Conservation (phyloP, 1,140 invertebrate genomes). For the Zaprionus vittiger region DNA sequence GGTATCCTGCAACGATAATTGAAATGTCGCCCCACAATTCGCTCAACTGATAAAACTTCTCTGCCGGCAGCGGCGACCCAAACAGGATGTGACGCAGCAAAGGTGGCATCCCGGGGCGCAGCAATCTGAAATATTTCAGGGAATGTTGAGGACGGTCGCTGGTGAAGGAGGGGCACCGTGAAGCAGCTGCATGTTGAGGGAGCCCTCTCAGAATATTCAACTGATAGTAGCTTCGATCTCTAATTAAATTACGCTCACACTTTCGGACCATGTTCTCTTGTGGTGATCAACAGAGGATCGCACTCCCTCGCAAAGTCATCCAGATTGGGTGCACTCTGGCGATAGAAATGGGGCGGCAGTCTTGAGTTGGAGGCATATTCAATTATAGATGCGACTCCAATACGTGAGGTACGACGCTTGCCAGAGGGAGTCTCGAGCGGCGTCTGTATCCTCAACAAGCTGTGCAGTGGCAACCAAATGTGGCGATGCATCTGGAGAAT, state of each 20-base stretch:
- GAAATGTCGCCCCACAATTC: conserved; percentile 42
- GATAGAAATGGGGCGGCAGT: conserved; percentile 43
- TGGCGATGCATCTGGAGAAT: conserved; percentile 42
- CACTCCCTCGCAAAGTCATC: conserved; percentile 37
- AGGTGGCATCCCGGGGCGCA: background rate
- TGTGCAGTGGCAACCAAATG: conserved; percentile 45
- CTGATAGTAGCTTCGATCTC: conserved; percentile 16
- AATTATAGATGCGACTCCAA: background rate
- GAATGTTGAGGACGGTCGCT: background rate
- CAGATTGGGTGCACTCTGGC: conserved; percentile 45
- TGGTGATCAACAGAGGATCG: conserved; percentile 60
- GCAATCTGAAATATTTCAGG: background rate
- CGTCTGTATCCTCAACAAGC: background rate
- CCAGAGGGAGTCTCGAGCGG: background rate
- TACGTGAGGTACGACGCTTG: background rate
- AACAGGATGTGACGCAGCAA: conserved; percentile 30
- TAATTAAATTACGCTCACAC: conserved; percentile 29
- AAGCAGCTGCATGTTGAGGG: background rate
- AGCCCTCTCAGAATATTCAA: background rate
- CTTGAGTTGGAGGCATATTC: background rate
- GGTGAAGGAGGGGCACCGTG: background rate
- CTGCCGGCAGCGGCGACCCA: conserved; percentile 16
- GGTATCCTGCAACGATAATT: conserved; percentile 39
- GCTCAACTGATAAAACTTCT: conserved; percentile 32
- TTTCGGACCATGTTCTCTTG: background rate